Base-by-base conservation (phyloP, 1,140 invertebrate species). In the Drosophila equinoxialis region DNA sequence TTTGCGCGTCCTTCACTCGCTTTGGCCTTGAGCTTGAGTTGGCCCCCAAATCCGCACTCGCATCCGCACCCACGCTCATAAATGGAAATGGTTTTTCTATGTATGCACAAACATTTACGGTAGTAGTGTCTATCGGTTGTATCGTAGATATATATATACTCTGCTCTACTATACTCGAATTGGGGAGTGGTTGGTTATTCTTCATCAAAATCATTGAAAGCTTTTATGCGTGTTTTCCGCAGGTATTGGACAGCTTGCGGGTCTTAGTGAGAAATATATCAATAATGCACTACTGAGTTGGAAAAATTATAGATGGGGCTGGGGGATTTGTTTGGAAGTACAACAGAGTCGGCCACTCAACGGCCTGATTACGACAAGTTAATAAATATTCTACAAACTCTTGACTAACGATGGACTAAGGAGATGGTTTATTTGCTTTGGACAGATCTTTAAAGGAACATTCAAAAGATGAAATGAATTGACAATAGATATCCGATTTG, bases 21-120 rank as follows among this genome's bases (percentile, higher is more conserved):
- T 48, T 42, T 51, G 71, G 71, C 75, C 71, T 82, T 82, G 75
- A 82, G 80, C 80, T 79, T 83, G 74, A 75, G 61, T 11, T 39
- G 35, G 41, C 26, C 20, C 45, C 62, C 65, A 72, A 11, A 30
- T 30, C 30, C 30, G 6, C 30, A 35, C 37, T 10, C 37, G 8
- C 51, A 14, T 4, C 68, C 6, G 13, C 65, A 26, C 3, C 51
- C 20, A 71, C 41, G 51, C 39, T 35, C 57, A 57, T 33, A 37
- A 68, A 39, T 42, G 67, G 61, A 71, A 77, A 77, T 77, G 71
- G 51, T 71, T 73, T 68, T 62, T 77, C 66, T 77, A 30, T 77
- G 67, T 77, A 77, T 76, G 73, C 55, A 77, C 66, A 76, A 77
- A 70, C 76, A 65, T 62, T 67, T 77, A 66, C 66, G 74, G 74